Conservation (phyloP, 2,888 invertebrate species). For the Idaea aversata region DNA sequence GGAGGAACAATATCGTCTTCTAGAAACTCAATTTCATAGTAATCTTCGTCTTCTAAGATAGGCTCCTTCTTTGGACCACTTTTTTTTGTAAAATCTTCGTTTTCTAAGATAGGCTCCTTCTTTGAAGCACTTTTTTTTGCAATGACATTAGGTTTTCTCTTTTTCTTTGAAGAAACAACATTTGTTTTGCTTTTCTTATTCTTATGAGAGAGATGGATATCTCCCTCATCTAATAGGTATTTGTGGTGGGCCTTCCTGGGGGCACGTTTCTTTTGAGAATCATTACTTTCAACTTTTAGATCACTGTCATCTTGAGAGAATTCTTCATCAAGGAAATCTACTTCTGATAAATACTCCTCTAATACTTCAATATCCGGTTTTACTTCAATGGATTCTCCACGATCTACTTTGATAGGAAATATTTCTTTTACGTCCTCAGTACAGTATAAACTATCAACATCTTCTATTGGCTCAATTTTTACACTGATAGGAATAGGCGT, state of each 20-base stretch:
- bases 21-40: background rate
- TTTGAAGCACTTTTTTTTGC: background rate
- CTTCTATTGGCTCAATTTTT: constrained; percentile 37
- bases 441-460: constrained; percentile 21
- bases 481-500: constrained; percentile 26
- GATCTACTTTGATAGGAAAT: constrained; percentile 39
- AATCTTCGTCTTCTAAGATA: background rate
- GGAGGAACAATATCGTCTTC: background rate
- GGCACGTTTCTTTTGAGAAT: background rate
- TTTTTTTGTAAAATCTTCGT: background rate
- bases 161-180: background rate
- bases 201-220: background rate
- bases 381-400: constrained; percentile 39
- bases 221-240: background rate
- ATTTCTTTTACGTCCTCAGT: constrained; percentile 31
- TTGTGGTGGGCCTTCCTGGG: background rate
- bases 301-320: background rate
- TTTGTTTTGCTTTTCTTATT: background rate
- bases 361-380: constrained; percentile 22
- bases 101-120: too few relatives aligned
- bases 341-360: constrained; percentile 12
- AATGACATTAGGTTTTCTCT: background rate
- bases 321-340: background rate
- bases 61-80: background rate
- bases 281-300: background rate